phyloP scores from a whole-genome alignment of 1,140 invertebrate species.

The Drosophila persimilis region DNA sequence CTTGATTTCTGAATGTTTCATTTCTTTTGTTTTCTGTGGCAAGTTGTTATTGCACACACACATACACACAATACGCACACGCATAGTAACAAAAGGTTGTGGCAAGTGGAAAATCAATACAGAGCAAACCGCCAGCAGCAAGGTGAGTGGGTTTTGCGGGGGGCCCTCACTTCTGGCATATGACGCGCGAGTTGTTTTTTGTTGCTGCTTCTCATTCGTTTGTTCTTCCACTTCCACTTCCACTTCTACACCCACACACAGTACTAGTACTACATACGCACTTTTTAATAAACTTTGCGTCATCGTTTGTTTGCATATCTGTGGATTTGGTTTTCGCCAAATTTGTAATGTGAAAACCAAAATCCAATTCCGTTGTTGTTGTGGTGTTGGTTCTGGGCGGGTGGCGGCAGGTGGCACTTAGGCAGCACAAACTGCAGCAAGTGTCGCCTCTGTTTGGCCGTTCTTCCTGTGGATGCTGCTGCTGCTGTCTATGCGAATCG shows the following conservation, averaged over 20 bases:
- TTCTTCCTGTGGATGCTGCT: constrained; percentile 22
- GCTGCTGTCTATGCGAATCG: constrained; percentile 44
- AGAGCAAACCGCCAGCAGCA: constrained; percentile 39
- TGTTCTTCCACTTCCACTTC: constrained; percentile 39
- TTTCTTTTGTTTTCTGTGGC: constrained; percentile 13
- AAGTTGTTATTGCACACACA: constrained; percentile 12
- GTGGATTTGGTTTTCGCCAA: constrained; percentile 21
- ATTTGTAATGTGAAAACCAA: constrained; percentile 21
- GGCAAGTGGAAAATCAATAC: constrained; percentile 63
- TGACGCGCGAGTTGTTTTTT: constrained; percentile 10
- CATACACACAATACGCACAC: constrained; percentile 7
- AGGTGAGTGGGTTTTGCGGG: constrained; percentile 52
- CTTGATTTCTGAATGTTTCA: not conserved
- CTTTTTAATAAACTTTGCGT: constrained; percentile 86
- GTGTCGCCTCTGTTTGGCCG: constrained; percentile 24
- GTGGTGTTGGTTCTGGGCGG: constrained; percentile 10
- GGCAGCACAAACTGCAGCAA: constrained; percentile 22
- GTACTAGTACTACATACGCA: constrained; percentile 70
- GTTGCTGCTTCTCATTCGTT: constrained; percentile 19
- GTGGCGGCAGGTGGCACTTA: constrained; percentile 12
- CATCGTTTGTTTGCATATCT: constrained; percentile 85
- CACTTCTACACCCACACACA: constrained; percentile 27
- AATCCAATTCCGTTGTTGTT: constrained; percentile 19
- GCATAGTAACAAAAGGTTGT: constrained; percentile 33
- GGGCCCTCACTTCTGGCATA: constrained; percentile 14